Base-by-base conservation (phyloP, 2,113 vertebrate genomes). In the Actinemys pallida region DNA sequence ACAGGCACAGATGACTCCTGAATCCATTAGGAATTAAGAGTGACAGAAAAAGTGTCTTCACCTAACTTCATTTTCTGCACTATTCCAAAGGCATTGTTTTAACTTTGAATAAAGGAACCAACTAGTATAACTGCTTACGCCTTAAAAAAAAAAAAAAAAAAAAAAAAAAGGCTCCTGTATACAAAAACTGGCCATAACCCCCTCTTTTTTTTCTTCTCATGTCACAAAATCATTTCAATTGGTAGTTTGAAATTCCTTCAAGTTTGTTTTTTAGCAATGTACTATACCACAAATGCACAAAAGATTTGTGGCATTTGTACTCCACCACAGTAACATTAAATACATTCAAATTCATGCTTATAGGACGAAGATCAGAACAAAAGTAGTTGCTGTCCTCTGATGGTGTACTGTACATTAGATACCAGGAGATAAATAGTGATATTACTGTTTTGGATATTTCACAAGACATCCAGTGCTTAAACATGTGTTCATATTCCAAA, bases 161-260 rank as follows among this genome's bases (percentile, higher is more conserved):
- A 29, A 94, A 96, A 42, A 96, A 93, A 83, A 59, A 97, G 95
- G 90, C 86, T 96, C 91, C 76, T 27, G 62, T 88, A 89, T 96
- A 96, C 88, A 97, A 97, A 97, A 98, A 98, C 98, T 98, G 98
- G 98, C 98, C 98, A 93, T 52, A 88, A 95, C 90, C 96, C 84
- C 86, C 24, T 88, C 96, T 93, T 82, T 92, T 81, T 92, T 24
- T 10, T 84, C 49, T 83, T 72, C 65, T 57, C 9, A 31, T 29
- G 89, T 89, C 86, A 95, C 54, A 57, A 94, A 93, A 76, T 81
- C 25, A 5, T 86, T 92, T 57, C 79, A 87, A 75, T 83, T 95
- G 52, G 8, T n/a, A 91, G 24, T 50, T 90, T 85, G 81, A 72
- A 85, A 52, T 93, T 90, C 54, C 80, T 87, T 82, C 57, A 75